These are phyloP conservation scores for Masnerella sp. DNA, from an alignment of 2,888 invertebrate genomes.

Conservation along the genomic window DNA sequence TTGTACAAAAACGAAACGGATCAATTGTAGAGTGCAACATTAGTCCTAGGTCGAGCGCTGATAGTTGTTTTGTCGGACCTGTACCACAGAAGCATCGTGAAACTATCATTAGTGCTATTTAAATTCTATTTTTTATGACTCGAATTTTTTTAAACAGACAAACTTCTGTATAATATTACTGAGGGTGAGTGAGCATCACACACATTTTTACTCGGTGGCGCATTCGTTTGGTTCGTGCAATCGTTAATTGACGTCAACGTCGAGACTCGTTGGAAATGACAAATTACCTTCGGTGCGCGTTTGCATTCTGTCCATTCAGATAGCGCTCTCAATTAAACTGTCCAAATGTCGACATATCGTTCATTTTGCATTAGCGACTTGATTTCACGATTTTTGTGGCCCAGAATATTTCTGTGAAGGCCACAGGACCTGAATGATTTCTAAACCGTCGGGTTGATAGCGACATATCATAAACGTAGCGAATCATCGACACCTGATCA, in stretches of 20 bases:
- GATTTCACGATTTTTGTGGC: not conserved
- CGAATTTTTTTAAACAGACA: constrained; percentile 39
- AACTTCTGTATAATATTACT: constrained; percentile 35
- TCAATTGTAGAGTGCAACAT: constrained; percentile 83
- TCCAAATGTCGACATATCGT: constrained; percentile 6
- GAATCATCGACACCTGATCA: too few species aligned
- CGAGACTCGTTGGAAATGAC: constrained; percentile 24
- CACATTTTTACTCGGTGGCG: constrained; percentile 29
- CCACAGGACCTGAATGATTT: too few species aligned
- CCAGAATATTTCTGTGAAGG: too few species aligned
- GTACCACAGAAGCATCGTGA: constrained; percentile 73
- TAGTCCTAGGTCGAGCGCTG: constrained; percentile 84
- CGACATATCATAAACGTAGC: too few species aligned
- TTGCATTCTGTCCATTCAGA: constrained; percentile 44
- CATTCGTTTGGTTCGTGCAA: constrained; percentile 26
- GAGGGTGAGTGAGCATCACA: constrained; percentile 23
- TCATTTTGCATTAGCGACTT: constrained; percentile 7
- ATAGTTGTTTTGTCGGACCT: constrained; percentile 76
- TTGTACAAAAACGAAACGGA: constrained; percentile 83
- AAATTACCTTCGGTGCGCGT: constrained; percentile 48
- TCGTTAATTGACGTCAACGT: constrained; percentile 17
- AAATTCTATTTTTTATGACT: constrained; percentile 59
- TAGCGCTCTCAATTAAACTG: constrained; percentile 26
- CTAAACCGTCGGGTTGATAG: too few species aligned
- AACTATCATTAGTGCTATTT: constrained; percentile 76